Percentiles rank a stretch among this genome's conserved stretches.
Conservation (phyloP, 2,113 vertebrate genomes). For the Agapornis roseicollis region DNA sequence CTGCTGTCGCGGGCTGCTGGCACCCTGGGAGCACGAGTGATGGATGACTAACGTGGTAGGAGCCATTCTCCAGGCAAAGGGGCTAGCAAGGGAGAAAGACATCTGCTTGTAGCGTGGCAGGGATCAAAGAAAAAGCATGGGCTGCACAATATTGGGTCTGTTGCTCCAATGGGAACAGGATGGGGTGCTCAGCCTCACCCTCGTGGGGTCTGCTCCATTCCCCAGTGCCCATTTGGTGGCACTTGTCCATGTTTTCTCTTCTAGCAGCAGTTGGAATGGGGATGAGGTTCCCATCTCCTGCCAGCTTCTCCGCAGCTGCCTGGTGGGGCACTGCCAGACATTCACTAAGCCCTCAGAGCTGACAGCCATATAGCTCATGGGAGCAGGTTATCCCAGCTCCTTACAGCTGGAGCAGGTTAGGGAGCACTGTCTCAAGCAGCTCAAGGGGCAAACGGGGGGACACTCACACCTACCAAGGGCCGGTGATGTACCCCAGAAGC, state of each 20-base stretch:
- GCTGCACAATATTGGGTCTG: background rate
- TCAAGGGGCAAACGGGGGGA: fast-evolving
- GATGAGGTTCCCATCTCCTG: background rate
- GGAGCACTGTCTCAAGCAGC: background rate
- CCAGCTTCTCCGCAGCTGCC: background rate
- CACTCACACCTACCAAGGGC: fast-evolving
- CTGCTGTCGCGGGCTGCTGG: conserved; percentile 35
- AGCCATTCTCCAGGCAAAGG: conserved; percentile 2
- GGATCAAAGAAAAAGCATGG: background rate
- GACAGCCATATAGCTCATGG: background rate
- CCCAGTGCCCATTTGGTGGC: background rate
- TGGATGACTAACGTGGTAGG: background rate
- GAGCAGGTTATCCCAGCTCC: background rate
- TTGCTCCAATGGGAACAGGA: fast-evolving
- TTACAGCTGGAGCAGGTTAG: fast-evolving
- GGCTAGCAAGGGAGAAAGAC: background rate
- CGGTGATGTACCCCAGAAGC: background rate
- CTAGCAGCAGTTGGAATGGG: background rate
- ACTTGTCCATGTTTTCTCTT: background rate
- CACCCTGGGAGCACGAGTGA: background rate
- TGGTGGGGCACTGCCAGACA: background rate
- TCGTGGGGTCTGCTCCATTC: fast-evolving
- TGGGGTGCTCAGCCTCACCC: fast-evolving
- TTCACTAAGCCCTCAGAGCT: background rate
- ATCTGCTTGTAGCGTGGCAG: background rate